These are phyloP conservation scores for Electrona antarctica DNA, from an alignment of 2,113 vertebrate genomes.

Conservation along the genomic window DNA sequence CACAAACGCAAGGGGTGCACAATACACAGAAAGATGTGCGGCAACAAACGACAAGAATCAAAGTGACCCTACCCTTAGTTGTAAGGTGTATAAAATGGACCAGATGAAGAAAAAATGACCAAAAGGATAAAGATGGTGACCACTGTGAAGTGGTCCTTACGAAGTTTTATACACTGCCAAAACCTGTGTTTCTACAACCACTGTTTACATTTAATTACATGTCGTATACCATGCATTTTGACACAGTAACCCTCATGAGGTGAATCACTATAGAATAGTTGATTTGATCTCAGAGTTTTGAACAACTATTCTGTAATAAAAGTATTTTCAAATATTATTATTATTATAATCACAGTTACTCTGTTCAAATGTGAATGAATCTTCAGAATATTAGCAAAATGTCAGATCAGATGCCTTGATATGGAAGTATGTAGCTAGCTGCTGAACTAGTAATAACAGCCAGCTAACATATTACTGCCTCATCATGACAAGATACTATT, in stretches of 20 bases:
- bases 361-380: not conserved
- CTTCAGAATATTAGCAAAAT: too few relatives aligned
- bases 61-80: too few relatives aligned
- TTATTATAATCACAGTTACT: not conserved
- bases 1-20: too few relatives aligned
- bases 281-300: slow-evolving; percentile 4
- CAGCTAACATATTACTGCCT: slow-evolving; percentile 75
- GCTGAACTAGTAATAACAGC: slow-evolving; percentile 64
- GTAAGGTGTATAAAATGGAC: not conserved
- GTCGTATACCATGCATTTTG: not conserved
- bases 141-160: slow-evolving; percentile 28
- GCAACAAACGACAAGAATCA: too few relatives aligned
- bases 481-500: slow-evolving; percentile 48
- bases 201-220: slow-evolving; percentile 49
- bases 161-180: not conserved
- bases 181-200: not conserved
- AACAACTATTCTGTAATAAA: slow-evolving; percentile 27
- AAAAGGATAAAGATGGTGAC: slow-evolving; percentile 22
- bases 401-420: slow-evolving; percentile 52
- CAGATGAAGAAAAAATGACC: slow-evolving; percentile 26
- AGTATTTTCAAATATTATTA: not conserved
- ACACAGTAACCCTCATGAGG: not conserved
- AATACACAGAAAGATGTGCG: too few relatives aligned
- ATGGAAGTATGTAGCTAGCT: slow-evolving; percentile 68
- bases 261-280: slow-evolving; percentile 13